Base-by-base conservation (phyloP, 1,140 invertebrate species). In the Diploscapter pachys region DNA sequence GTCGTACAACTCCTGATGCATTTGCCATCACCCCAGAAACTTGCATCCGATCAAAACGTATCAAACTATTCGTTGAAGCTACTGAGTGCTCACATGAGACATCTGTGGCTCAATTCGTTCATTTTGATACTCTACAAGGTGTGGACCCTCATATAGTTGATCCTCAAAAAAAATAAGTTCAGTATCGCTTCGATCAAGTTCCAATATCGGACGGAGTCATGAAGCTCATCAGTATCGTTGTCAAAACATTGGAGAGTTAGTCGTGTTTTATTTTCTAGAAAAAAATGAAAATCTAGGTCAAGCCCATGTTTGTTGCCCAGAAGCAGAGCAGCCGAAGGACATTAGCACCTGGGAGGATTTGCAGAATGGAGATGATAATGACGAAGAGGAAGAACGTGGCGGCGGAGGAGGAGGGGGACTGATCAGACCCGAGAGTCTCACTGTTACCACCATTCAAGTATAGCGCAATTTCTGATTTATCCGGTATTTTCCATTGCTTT, bases 61-160 rank as follows among this genome's bases (percentile, higher is more conserved):
- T 91, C 90, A 11, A 89, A 87, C 65, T 95, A 93, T 85, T 94
- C 93, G 49, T 87, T 97, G 5, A 95, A 93, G 92, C 90, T 91
- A 80, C 87, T 98, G 68, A 92, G 94, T 82, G 90, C 92, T 4
- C 91, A 93, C 84, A 90, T 91, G 3, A 89, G 96, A 31, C 89
- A 93, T 70, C 92, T 92, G 74, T 99, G 96, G 96, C 89, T 99
- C 13, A 92, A 93, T 88, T 90, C 94, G 48, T 84, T 97, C 13
- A 89, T 98, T n/a, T 93, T 98, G 8, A 90, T 98, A 76, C 88
- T 99, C 0, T 99, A 99, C 84, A 99, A 99, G 90, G 94, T 95
- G 78, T 31, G 31, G 31, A 31, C 31, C 31, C 31, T 31, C 31
- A 31, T 31, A 31, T 31, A 31, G 31, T 31, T 31, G 31, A 31